These are phyloP conservation scores for Panagrolaimus sp. DNA, from an alignment of 1,140 invertebrate species.

Conservation along the genomic window DNA sequence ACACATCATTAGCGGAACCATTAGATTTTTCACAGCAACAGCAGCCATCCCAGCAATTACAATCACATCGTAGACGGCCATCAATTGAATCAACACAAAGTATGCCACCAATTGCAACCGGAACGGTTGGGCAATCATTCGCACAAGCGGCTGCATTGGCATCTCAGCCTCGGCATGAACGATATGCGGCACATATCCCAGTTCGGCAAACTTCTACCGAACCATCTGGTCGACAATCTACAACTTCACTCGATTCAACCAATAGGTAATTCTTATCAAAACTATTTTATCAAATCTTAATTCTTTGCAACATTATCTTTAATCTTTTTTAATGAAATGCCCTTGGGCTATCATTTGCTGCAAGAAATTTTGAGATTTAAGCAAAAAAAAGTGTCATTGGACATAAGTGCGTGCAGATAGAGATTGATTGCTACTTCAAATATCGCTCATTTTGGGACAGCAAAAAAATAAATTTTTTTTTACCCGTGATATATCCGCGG, in stretches of 20 bases:
- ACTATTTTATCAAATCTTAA: no score
- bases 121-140: slow-evolving; percentile 35
- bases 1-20: slow-evolving; percentile 3
- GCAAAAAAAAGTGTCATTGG: no score
- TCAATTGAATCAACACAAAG: slow-evolving; percentile 4
- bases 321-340: no score
- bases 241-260: slow-evolving; percentile 51
- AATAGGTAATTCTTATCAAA: slow-evolving; percentile 38
- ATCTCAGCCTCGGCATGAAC: slow-evolving; percentile 37
- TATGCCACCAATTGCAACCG: slow-evolving; percentile 6
- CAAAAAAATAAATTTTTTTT: no score
- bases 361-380: no score
- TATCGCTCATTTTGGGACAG: no score
- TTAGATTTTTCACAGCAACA: not conserved
- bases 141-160: slow-evolving; percentile 26
- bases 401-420: no score
- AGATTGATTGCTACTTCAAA: no score
- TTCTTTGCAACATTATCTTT: no score
- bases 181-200: slow-evolving; percentile 56
- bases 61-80: not conserved
- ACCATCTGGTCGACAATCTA: slow-evolving; percentile 44
- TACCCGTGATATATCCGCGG: no score
- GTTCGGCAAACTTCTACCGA: slow-evolving; percentile 25
- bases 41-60: no score
- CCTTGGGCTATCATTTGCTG: no score